These are phyloP conservation scores for Astyanax mexicanus DNA, from an alignment of 2,797 vertebrate genomes.

Conservation along the genomic window DNA sequence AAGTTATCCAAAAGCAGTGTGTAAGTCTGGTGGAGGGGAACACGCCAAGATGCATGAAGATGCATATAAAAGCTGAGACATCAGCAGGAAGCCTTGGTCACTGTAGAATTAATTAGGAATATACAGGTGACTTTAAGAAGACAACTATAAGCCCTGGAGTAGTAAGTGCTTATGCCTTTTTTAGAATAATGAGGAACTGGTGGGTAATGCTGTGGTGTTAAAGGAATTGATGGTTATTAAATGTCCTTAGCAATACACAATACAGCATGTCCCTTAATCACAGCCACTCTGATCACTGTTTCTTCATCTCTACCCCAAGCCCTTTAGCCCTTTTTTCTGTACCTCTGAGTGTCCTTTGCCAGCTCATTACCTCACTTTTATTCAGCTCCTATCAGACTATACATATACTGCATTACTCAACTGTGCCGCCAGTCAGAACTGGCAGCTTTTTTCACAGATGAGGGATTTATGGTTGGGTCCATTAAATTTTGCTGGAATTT, in stretches of 20 bases:
- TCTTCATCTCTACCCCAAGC: too few relatives aligned
- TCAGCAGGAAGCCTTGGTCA: too few relatives aligned
- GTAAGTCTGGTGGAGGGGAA: too few relatives aligned
- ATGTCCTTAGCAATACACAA: constrained; percentile 10
- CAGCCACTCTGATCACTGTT: neutral
- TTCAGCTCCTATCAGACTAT: neutral
- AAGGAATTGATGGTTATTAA: constrained; percentile 3
- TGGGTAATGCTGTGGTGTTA: neutral
- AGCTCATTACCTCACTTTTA: neutral
- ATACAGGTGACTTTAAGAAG: too few relatives aligned
- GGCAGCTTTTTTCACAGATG: neutral
- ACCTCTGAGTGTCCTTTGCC: neutral
- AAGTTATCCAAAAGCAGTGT: too few relatives aligned
- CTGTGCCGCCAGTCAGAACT: neutral
- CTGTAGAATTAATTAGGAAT: too few relatives aligned
- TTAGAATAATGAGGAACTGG: neutral
- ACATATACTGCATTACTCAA: neutral
- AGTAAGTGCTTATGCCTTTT: too few relatives aligned
- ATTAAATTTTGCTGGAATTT: neutral
- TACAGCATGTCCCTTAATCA: neutral
- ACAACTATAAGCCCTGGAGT: too few relatives aligned
- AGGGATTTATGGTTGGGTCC: neutral
- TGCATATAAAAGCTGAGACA: too few relatives aligned
- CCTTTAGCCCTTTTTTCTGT: neutral
- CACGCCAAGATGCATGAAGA: too few relatives aligned